Base-by-base conservation (phyloP, 2,888 invertebrate species). In the Agrilus mali region DNA sequence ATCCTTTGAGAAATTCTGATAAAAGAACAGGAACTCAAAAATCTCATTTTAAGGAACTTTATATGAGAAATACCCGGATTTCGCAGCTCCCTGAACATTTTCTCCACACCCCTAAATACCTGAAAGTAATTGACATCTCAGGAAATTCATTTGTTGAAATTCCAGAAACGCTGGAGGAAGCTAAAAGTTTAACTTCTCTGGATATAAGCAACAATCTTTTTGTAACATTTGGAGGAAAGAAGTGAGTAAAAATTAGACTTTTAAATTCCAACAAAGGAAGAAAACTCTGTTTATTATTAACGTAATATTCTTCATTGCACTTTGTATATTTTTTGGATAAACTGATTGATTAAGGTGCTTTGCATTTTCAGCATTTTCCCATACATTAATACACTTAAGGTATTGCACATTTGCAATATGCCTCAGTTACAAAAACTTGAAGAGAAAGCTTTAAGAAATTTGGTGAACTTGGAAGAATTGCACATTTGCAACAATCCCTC, bases 131-230 rank as follows among this genome's bases (percentile, higher is more conserved):
- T 49, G 77, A 85, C 58, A 60, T 87, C 38, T 77, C 77, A 20
- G 77, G 78, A 50, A 86, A 86, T 63, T 58, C 70, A 20, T 73
- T 86, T 13, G 60, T 61, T 0, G 60, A 64, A 0, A 61, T 83
- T 0, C 86, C 86, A 0, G 62, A 66, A 7, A 77, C 77, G 27
- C 56, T 88, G 15, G 69, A 67, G 1, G 74, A 77, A 44, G 74
- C 78, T 0, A 71, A 71, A 43, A 72, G 72, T 49, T 62, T 88
- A 40, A 63, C 77, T 42, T 72, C 64, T 39, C 63, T 88, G 8
- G 75, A 75, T 42, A 60, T 88, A 16, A 80, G 84, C 55, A 77
- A 79, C 48, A 87, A 87, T 61, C 80, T 79, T 0, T 78, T 88
- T 40, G 60, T 60, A 3, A 65, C 70, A 43, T 54, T 87, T 13